These are phyloP conservation scores for Dioctria linearis DNA, from an alignment of 2,888 invertebrate genomes.

Conservation along the genomic window DNA sequence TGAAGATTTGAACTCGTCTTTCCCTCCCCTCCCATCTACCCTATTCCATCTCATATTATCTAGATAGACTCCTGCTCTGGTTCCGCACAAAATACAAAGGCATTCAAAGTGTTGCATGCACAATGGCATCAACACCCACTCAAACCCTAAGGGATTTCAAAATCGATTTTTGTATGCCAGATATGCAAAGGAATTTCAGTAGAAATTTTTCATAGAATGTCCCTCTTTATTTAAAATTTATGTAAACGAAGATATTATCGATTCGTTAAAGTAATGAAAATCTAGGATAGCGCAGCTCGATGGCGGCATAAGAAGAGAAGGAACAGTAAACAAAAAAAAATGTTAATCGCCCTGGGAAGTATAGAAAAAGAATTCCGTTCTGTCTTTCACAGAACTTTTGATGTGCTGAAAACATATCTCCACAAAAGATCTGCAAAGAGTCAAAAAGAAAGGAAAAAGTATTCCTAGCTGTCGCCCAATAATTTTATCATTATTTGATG, in stretches of 20 bases:
- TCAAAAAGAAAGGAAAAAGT: neutral
- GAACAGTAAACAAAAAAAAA: neutral
- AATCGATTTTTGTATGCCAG: conserved; percentile 36
- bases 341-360: neutral
- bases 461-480: neutral
- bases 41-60: neutral
- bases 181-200: conserved; percentile 5
- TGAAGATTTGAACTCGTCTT: neutral
- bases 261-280: conserved; percentile 44
- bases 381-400: neutral
- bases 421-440: neutral
- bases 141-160: neutral
- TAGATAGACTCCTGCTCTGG: neutral
- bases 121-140: conserved; percentile 17
- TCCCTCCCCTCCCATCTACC: neutral
- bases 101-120: conserved; percentile 42
- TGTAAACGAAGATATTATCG: conserved; percentile 41
- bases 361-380: neutral
- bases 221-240: conserved; percentile 26
- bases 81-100: neutral
- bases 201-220: conserved; percentile 22
- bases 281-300: neutral
- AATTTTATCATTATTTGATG: conserved; percentile 5
- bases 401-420: neutral
- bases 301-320: neutral